phyloP scores from a whole-genome alignment of 2,888 invertebrate species.

The Ectemnius lituratus region DNA sequence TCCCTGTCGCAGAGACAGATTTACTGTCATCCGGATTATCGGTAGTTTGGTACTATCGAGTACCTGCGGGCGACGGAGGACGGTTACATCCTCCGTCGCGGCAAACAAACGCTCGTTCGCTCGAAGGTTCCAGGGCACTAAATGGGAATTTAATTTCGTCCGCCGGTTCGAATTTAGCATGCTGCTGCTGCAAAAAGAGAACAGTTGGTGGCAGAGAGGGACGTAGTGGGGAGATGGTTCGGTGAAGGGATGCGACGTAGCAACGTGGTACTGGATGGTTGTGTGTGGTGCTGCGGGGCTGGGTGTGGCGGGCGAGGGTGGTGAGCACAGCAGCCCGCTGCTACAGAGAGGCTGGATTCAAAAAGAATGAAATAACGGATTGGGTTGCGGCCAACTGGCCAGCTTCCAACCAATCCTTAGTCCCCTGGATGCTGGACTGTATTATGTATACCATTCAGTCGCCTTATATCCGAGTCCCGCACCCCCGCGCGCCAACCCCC shows the following conservation, averaged over 20 bases:
- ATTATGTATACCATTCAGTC: slow-evolving; percentile 67
- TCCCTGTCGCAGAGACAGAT: too few relatives aligned
- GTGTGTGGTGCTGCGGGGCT: slow-evolving; percentile 6
- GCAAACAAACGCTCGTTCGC: slow-evolving; percentile 7
- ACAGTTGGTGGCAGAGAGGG: slow-evolving; percentile 29
- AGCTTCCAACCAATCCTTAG: slow-evolving; percentile 76
- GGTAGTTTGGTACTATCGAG: too few relatives aligned
- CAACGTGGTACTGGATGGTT: background rate
- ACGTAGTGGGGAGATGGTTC: slow-evolving; percentile 25
- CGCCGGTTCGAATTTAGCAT: slow-evolving; percentile 43
- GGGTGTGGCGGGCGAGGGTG: slow-evolving; percentile 56
- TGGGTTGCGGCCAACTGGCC: slow-evolving; percentile 77
- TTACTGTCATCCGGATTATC: too few relatives aligned
- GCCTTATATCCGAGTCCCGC: slow-evolving; percentile 53
- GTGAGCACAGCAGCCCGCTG: slow-evolving; percentile 56
- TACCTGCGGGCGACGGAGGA: too few relatives aligned
- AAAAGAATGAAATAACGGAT: slow-evolving; percentile 78
- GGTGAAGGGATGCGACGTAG: background rate
- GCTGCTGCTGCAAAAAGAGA: slow-evolving; percentile 35
- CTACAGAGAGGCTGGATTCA: slow-evolving; percentile 66
- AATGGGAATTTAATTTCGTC: slow-evolving; percentile 47
- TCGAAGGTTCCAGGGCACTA: background rate
- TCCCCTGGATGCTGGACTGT: slow-evolving; percentile 67
- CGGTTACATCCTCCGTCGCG: background rate
- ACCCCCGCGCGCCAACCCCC: slow-evolving; percentile 44